These are phyloP conservation scores for Agrilus mali DNA, from an alignment of 2,888 invertebrate species.

Conservation along the genomic window DNA sequence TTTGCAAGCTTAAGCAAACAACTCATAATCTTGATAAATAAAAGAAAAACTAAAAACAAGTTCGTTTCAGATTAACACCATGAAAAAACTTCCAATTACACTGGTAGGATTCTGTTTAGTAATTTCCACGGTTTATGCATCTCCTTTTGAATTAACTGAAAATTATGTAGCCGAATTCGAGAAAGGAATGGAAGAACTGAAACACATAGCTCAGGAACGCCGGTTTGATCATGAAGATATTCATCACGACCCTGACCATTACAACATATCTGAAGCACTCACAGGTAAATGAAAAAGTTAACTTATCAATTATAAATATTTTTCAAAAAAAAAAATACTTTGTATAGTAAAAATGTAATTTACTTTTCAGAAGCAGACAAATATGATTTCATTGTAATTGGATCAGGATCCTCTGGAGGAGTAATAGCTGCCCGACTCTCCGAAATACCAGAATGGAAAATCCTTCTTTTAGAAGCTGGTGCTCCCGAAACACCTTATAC, in stretches of 20 bases:
- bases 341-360: neutral
- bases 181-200: slow-evolving; percentile 21
- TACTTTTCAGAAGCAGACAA: slow-evolving; percentile 20
- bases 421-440: slow-evolving; percentile 37
- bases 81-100: neutral
- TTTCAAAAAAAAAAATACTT: neutral
- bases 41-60: neutral
- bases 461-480: slow-evolving; percentile 43
- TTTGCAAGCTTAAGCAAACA: no score
- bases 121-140: slow-evolving; percentile 4
- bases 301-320: neutral
- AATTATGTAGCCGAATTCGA: slow-evolving; percentile 23
- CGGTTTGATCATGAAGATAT: slow-evolving; percentile 14
- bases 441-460: slow-evolving; percentile 33
- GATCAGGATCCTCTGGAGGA: slow-evolving; percentile 36
- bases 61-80: neutral
- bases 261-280: slow-evolving; percentile 18
- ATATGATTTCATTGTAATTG: slow-evolving; percentile 36
- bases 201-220: slow-evolving; percentile 14
- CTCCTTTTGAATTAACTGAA: slow-evolving; percentile 25
- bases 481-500: slow-evolving; percentile 33
- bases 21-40: no score
- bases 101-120: neutral
- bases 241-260: slow-evolving; percentile 14
- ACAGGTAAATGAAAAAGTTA: slow-evolving; percentile 15